Evolutionary conservation across 2,888 invertebrate species (phyloP).

Genomic region (Pogonocherus hispidulus): DNA sequence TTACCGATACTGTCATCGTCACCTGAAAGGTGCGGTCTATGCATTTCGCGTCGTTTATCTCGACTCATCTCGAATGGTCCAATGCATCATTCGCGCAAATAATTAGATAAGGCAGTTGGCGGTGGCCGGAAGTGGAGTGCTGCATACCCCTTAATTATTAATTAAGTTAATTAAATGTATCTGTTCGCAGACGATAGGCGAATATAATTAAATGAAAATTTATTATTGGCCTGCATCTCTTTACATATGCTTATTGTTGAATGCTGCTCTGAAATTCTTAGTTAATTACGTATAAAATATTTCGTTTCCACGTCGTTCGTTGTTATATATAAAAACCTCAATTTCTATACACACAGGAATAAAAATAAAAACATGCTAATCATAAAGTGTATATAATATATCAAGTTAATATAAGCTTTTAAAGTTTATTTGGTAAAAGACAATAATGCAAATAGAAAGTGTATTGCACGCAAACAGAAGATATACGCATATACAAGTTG

Average conservation of each 20-base stretch:
- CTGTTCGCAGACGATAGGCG: not conserved
- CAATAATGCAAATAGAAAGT: too few species aligned
- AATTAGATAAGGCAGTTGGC: constrained; percentile 18
- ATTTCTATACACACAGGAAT: too few species aligned
- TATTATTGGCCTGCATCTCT: not conserved
- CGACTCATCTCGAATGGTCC: constrained; percentile 7
- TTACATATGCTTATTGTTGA: not conserved
- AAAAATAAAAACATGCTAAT: too few species aligned
- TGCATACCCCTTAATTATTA: constrained; percentile 11
- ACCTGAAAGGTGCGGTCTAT: constrained; percentile 22
- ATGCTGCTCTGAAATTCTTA: too few species aligned
- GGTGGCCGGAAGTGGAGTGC: constrained; percentile 12
- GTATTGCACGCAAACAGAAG: too few species aligned
- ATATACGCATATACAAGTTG: too few species aligned
- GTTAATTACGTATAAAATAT: too few species aligned
- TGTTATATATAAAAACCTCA: too few species aligned
- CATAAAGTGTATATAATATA: too few species aligned
- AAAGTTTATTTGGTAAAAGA: too few species aligned
- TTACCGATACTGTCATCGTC: constrained; percentile 36
- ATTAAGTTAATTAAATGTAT: constrained; percentile 17
- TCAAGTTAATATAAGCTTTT: too few species aligned
- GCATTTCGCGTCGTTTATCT: constrained; percentile 23
- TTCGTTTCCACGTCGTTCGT: too few species aligned
- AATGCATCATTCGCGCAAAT: constrained; percentile 28
- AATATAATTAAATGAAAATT: not conserved